phyloP scores from a whole-genome alignment of 2,113 vertebrate species.

The Muscicapa adusta region DNA sequence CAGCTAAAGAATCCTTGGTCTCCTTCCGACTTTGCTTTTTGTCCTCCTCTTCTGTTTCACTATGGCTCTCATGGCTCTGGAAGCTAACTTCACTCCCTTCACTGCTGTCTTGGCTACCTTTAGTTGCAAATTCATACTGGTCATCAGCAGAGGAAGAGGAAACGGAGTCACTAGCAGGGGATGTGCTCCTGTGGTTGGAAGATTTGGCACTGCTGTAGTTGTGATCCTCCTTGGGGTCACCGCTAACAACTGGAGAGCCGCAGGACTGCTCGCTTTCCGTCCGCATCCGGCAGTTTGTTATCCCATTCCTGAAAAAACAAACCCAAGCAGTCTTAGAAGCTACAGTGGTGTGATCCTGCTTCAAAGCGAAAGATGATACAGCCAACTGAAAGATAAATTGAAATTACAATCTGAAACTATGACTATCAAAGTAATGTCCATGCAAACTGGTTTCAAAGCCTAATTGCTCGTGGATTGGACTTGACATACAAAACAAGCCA shows the following conservation, averaged over 20 bases:
- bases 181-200: constrained; percentile 77
- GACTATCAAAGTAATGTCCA: background rate
- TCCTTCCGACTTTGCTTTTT: constrained; percentile 82
- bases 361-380: background rate
- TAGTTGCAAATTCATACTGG: constrained; percentile 78
- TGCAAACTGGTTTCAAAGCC: background rate
- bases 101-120: constrained; percentile 76
- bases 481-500: background rate
- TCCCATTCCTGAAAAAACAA: constrained; percentile 74
- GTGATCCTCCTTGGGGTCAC: constrained; percentile 94
- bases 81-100: constrained; percentile 79
- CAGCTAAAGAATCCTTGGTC: constrained; percentile 86
- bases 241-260: constrained; percentile 85
- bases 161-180: constrained; percentile 77
- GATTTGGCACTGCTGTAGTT: constrained; percentile 94
- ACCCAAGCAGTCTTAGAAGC: background rate
- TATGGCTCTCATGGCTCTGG: constrained; percentile 79
- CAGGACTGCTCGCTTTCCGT: constrained; percentile 84
- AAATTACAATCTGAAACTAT: background rate
- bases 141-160: constrained; percentile 76
- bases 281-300: constrained; percentile 82
- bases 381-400: background rate
- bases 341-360: background rate
- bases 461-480: background rate
- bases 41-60: constrained; percentile 87